Evolutionary conservation across 2,888 invertebrate genomes (phyloP).

Genomic region (Icerya purchasi): DNA sequence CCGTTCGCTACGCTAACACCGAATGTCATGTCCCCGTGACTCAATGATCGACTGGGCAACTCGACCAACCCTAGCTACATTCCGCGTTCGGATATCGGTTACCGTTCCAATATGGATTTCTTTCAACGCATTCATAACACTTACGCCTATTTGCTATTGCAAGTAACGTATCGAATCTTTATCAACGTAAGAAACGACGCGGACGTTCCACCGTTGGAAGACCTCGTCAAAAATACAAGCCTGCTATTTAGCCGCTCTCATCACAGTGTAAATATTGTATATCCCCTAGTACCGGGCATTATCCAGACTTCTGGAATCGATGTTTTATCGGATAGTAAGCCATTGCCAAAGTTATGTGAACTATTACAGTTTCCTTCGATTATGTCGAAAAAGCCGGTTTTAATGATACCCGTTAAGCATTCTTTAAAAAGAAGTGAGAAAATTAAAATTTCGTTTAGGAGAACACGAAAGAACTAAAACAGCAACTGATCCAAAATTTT

Average conservation of each 20-base stretch:
- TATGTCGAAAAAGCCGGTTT: too few relatives aligned
- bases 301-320: conserved; percentile 4
- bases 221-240: conserved; percentile 1
- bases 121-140: conserved; percentile 1
- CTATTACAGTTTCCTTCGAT: too few relatives aligned
- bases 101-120: conserved; percentile 1
- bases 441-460: too few relatives aligned
- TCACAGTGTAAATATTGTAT: neutral
- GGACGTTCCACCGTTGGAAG: neutral
- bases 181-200: neutral
- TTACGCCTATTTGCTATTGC: neutral
- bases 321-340: too few relatives aligned
- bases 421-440: too few relatives aligned
- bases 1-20: conserved; percentile 17
- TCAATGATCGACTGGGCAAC: conserved; percentile 15
- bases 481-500: too few relatives aligned
- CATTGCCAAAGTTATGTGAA: too few relatives aligned
- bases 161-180: neutral
- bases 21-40: conserved; percentile 17
- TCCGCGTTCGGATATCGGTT: conserved; percentile 20
- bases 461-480: too few relatives aligned
- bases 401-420: too few relatives aligned
- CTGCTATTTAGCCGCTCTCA: conserved; percentile 1
- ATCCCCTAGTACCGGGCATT: conserved; percentile 6
- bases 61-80: conserved; percentile 17